phyloP scores from a whole-genome alignment of 2,113 vertebrate species.

The Otolemur garnettii region DNA sequence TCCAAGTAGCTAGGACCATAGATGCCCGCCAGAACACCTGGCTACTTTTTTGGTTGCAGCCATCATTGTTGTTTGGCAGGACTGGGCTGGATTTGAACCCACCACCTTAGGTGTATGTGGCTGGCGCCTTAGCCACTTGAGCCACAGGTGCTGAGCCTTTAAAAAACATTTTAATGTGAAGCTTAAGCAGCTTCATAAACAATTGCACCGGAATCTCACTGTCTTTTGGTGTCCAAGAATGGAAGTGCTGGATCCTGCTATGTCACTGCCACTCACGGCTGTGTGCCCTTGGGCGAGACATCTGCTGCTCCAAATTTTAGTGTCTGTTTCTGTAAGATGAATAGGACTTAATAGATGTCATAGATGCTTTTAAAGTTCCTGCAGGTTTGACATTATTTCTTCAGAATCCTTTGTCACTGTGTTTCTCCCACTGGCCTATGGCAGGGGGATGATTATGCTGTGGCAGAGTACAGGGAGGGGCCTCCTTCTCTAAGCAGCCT shows the following conservation, averaged over 20 bases:
- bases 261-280: not conserved
- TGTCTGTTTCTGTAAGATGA: not conserved
- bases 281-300: too few relatives aligned
- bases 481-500: not conserved
- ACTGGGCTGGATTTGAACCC: too few relatives aligned
- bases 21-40: too few relatives aligned
- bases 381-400: not conserved
- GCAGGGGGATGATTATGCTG: not conserved
- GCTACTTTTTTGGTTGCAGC: too few relatives aligned
- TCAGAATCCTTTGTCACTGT: not conserved
- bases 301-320: not conserved
- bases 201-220: rapidly evolving
- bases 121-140: too few relatives aligned
- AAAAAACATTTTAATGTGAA: not conserved
- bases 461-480: not conserved
- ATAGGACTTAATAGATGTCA: too few relatives aligned
- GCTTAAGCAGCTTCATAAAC: not conserved
- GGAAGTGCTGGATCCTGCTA: not conserved
- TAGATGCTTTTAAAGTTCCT: not conserved
- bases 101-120: too few relatives aligned
- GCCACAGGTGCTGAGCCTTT: too few relatives aligned
- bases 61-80: too few relatives aligned
- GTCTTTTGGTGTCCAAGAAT: not conserved
- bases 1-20: too few relatives aligned
- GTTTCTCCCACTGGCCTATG: not conserved